These are phyloP conservation scores for Ceyx melanurus DNA, from an alignment of 2,113 vertebrate genomes.

Conservation along the genomic window DNA sequence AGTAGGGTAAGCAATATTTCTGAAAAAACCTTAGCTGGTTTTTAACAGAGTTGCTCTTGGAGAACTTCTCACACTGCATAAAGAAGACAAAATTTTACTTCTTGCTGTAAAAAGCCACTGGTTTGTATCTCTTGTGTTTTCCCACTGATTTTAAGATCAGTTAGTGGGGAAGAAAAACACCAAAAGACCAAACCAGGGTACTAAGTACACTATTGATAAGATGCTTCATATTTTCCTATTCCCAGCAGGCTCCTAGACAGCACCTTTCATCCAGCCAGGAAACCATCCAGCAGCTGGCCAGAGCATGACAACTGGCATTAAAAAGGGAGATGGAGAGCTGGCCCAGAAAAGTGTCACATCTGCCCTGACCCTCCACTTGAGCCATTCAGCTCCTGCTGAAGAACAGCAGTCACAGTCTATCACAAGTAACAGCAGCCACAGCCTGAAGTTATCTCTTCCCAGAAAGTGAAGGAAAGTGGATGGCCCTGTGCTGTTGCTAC, in stretches of 20 bases:
- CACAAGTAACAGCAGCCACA: not conserved
- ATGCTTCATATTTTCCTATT: not conserved
- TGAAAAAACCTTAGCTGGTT: not conserved
- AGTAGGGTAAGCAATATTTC: not conserved
- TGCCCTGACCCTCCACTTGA: not conserved
- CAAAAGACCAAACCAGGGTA: not conserved
- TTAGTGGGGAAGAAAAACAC: not conserved
- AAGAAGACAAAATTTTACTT: not conserved
- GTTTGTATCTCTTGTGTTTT: not conserved
- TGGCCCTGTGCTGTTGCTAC: fast-evolving
- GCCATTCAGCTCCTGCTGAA: not conserved
- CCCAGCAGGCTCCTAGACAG: not conserved
- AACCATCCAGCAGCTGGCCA: not conserved
- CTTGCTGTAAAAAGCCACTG: not conserved
- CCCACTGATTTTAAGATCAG: not conserved
- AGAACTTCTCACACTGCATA: not conserved
- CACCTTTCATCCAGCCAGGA: not conserved
- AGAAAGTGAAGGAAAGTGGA: not conserved
- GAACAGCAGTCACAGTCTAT: not conserved
- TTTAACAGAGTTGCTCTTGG: not conserved
- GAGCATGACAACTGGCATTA: not conserved
- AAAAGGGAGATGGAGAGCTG: not conserved
- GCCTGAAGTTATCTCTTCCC: not conserved
- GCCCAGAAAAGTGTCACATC: not conserved
- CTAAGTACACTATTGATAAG: not conserved